Percentiles rank a stretch among this genome's conserved stretches.
These are phyloP conservation scores for Choristoneura fumiferana DNA, from an alignment of 1,140 invertebrate species.

Conservation along the genomic window DNA sequence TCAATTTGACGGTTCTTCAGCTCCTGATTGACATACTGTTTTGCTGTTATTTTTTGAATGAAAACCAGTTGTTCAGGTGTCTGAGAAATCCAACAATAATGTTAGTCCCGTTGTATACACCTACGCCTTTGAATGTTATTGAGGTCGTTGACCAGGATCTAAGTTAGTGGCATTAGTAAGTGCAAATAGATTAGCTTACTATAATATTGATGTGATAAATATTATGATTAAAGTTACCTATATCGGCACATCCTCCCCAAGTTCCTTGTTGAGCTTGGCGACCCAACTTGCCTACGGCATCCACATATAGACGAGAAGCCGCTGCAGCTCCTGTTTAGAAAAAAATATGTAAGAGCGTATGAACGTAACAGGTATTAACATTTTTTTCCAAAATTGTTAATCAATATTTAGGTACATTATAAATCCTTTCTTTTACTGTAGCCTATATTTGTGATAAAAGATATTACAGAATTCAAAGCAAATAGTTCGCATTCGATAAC, in stretches of 20 bases:
- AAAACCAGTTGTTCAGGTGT: too few species aligned
- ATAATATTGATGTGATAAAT: neutral
- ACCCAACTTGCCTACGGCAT: slow-evolving; percentile 91
- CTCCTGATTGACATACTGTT: too few species aligned
- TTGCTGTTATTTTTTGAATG: too few species aligned
- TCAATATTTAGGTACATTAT: too few species aligned
- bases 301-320: slow-evolving; percentile 91
- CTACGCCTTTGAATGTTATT: slow-evolving; percentile 17
- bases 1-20: too few species aligned
- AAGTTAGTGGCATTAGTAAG: neutral
- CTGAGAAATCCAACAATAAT: too few species aligned
- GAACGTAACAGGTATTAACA: too few species aligned
- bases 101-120: neutral
- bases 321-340: slow-evolving; percentile 89
- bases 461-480: too few species aligned
- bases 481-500: too few species aligned
- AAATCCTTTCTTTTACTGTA: too few species aligned
- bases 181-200: slow-evolving; percentile 11
- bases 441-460: too few species aligned
- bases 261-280: slow-evolving; percentile 92
- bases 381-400: too few species aligned
- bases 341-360: slow-evolving; percentile 29
- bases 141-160: slow-evolving; percentile 1
- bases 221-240: slow-evolving; percentile 90
- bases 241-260: slow-evolving; percentile 93